A percentile compares a stretch with the other conserved stretches of the same genome.
Conservation (phyloP, 2,113 vertebrate genomes). For the Coptodon rendalli region DNA sequence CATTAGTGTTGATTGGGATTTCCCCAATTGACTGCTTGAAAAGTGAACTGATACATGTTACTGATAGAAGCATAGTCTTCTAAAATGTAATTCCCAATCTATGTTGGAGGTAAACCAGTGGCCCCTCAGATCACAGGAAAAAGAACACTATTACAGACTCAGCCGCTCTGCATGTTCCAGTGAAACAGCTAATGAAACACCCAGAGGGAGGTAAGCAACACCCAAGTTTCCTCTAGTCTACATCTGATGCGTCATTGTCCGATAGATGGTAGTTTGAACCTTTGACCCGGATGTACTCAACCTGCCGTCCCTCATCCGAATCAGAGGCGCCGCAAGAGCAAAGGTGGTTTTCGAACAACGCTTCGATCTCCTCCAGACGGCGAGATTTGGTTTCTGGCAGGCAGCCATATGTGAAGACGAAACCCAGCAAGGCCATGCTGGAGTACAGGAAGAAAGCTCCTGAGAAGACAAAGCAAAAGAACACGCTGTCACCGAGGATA, state of each 20-base stretch:
- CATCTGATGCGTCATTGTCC: conserved; percentile 96
- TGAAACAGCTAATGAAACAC: not conserved
- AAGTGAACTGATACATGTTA: not conserved
- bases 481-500: conserved; percentile 12
- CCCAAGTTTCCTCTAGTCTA: conserved; percentile 75
- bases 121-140: not conserved
- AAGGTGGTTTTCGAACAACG: conserved; percentile 87
- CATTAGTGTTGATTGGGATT: not conserved
- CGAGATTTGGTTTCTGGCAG: conserved; percentile 96
- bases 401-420: conserved; percentile 89
- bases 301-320: conserved; percentile 91
- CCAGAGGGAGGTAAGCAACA: not conserved
- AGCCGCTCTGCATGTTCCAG: not conserved
- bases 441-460: conserved; percentile 96
- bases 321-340: conserved; percentile 90
- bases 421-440: conserved; percentile 83
- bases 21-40: not conserved
- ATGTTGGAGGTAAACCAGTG: not conserved
- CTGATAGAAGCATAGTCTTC: not conserved
- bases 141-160: conserved; percentile 8
- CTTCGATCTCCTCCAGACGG: conserved; percentile 93
- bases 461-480: conserved; percentile 46
- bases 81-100: not conserved
- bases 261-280: conserved; percentile 98
- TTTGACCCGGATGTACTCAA: conserved; percentile 98